A percentile compares a stretch with the other conserved stretches of the same genome.
Conservation (phyloP, 1,140 invertebrate genomes). For the Hylaeus volcanicus region DNA sequence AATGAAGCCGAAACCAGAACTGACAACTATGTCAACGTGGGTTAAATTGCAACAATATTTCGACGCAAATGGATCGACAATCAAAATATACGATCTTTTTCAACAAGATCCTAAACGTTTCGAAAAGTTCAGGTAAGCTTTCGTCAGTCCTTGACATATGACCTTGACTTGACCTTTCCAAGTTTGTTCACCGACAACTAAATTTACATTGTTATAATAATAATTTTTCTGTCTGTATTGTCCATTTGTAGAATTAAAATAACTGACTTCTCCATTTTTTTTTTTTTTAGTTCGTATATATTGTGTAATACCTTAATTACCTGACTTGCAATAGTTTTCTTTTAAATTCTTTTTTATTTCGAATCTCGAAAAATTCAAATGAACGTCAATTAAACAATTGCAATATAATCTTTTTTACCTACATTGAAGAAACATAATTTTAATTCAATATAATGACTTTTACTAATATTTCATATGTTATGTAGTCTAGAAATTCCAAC, state of each 20-base stretch:
- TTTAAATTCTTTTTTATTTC: neutral
- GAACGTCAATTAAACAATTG: neutral
- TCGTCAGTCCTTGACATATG: constrained; percentile 46
- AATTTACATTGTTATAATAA: neutral
- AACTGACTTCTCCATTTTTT: neutral
- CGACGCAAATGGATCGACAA: constrained; percentile 83
- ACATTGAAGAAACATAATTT: neutral
- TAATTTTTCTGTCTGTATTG: neutral
- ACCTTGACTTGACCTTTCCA: constrained; percentile 73
- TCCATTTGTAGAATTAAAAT: neutral
- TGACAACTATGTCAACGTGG: constrained; percentile 86
- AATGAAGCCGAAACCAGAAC: constrained; percentile 78
- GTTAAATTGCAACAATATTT: constrained; percentile 88
- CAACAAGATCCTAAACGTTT: constrained; percentile 88
- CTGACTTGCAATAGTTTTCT: neutral
- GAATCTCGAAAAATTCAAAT: neutral
- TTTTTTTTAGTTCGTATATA: neutral
- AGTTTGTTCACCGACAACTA: neutral
- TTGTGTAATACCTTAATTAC: neutral
- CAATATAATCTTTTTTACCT: neutral
- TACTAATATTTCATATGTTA: constrained; percentile 48
- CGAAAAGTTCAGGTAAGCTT: constrained; percentile 88
- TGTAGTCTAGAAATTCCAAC: constrained; percentile 87
- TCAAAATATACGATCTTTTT: constrained; percentile 90
- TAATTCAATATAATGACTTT: neutral